phyloP scores from a whole-genome alignment of 2,113 vertebrate genomes.

The Aegypius monachus region DNA sequence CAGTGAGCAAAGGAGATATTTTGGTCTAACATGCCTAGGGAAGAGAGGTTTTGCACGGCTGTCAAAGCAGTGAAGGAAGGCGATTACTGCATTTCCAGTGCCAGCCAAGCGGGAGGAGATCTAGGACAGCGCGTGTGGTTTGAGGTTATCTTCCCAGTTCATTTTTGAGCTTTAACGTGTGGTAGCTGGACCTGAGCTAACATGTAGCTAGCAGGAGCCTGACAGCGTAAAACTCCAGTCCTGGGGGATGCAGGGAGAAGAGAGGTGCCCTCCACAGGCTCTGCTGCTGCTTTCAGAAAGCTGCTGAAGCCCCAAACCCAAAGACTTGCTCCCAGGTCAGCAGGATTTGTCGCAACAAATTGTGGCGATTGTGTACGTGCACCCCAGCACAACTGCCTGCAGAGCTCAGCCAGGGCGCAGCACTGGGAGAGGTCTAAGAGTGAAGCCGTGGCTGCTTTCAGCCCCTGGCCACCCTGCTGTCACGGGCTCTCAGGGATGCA shows the following conservation, averaged over 20 bases:
- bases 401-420: not conserved
- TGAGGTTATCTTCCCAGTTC: not conserved
- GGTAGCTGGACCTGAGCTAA: not conserved
- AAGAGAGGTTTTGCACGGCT: not conserved
- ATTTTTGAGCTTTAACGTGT: not conserved
- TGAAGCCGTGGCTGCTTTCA: fast-evolving
- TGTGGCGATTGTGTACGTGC: not conserved
- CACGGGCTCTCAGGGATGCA: not conserved
- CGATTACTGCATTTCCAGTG: not conserved
- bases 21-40: not conserved
- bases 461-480: not conserved
- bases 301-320: not conserved
- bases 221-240: not conserved
- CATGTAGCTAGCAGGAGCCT: not conserved
- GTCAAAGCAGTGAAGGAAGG: not conserved
- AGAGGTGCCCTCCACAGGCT: not conserved
- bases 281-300: not conserved
- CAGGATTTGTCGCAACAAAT: not conserved
- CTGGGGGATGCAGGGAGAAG: not conserved
- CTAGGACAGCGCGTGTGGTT: fast-evolving
- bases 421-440: not conserved
- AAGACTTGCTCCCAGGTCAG: not conserved
- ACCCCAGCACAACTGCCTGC: not conserved
- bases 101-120: not conserved
- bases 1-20: not conserved